These are phyloP conservation scores for Antechinus stuartii DNA, from an alignment of 2,113 vertebrate species.

Conservation along the genomic window DNA sequence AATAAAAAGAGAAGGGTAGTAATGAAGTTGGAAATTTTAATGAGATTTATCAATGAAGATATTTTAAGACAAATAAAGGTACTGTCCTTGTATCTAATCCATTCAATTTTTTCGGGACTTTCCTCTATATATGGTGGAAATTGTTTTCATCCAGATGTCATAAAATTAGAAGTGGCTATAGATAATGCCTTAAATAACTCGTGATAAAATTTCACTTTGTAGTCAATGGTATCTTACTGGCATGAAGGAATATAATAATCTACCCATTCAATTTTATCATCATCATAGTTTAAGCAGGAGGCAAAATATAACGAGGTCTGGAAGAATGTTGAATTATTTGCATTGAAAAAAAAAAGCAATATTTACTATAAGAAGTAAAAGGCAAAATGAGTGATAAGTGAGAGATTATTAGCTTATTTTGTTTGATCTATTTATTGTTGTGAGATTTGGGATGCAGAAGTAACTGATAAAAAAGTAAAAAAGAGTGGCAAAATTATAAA, in stretches of 20 bases:
- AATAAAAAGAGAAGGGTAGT: no score
- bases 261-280: neutral
- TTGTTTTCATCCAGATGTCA: neutral
- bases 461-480: neutral
- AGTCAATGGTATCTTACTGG: neutral
- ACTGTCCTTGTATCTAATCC: neutral
- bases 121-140: neutral
- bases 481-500: neutral
- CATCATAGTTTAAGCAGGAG: neutral
- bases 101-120: neutral
- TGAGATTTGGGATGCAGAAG: neutral
- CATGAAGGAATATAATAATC: neutral
- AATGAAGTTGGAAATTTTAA: neutral
- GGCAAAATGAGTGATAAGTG: neutral
- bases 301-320: neutral
- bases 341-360: neutral
- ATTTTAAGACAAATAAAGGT: neutral
- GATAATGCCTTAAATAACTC: neutral
- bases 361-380: neutral
- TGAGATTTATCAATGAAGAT: no score
- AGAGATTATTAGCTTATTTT: no score
- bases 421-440: neutral
- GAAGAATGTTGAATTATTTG: neutral
- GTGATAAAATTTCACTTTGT: neutral
- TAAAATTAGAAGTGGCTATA: neutral